These are phyloP conservation scores for Pardalotus punctatus DNA, from an alignment of 2,113 vertebrate genomes.

Conservation along the genomic window DNA sequence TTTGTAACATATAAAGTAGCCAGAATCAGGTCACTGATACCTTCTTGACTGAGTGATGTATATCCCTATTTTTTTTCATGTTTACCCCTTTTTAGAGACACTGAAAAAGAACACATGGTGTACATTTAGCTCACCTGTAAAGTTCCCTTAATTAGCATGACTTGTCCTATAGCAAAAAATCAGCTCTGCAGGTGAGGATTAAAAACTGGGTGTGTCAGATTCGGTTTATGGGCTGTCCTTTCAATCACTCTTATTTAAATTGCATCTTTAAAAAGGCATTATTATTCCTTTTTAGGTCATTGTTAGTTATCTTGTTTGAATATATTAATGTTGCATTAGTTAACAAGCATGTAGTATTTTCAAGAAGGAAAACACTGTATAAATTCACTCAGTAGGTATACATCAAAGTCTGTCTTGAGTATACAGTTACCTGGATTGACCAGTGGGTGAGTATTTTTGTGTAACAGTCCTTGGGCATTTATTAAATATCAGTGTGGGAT, in stretches of 20 bases:
- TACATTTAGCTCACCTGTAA: neutral
- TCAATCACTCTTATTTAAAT: neutral
- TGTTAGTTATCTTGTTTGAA: neutral
- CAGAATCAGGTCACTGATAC: neutral
- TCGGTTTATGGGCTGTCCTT: neutral
- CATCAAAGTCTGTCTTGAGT: neutral
- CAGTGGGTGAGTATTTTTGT: neutral
- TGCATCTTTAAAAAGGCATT: neutral
- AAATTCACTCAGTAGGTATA: neutral
- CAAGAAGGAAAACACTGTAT: neutral
- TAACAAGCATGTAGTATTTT: neutral
- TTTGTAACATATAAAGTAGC: neutral
- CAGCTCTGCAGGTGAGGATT: neutral
- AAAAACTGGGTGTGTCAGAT: neutral
- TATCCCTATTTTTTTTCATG: neutral
- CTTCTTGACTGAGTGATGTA: neutral
- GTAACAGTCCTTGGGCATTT: neutral
- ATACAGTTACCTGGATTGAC: neutral
- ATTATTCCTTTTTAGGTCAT: neutral
- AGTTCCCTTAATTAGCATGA: neutral
- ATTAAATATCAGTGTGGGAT: neutral
- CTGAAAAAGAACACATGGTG: neutral
- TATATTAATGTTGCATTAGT: neutral
- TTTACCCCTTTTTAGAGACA: neutral
- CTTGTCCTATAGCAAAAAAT: neutral